Evolutionary conservation across 2,113 vertebrate genomes (phyloP).

Genomic region (Urocynchramus pylzowi): DNA sequence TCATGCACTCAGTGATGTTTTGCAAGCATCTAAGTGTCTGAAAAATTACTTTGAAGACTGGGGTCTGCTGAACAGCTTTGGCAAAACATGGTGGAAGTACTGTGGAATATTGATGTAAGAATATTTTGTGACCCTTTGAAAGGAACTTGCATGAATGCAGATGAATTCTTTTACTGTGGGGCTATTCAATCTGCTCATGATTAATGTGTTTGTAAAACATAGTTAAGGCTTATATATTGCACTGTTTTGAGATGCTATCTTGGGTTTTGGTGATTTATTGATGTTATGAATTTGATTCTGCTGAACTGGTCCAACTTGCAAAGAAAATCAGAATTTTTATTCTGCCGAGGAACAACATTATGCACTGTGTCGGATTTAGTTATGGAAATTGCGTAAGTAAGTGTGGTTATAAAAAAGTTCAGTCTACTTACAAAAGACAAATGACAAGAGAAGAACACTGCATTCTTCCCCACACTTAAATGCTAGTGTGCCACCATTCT

Average conservation of each 20-base stretch:
- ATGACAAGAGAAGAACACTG: background rate
- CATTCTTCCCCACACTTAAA: background rate
- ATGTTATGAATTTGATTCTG: constrained; percentile 11
- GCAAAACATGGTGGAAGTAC: background rate
- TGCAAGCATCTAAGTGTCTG: background rate
- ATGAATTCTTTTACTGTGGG: background rate
- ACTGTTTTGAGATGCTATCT: constrained; percentile 22
- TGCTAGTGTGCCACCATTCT: background rate
- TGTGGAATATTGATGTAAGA: background rate
- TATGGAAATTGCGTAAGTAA: background rate
- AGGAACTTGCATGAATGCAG: background rate
- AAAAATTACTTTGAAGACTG: background rate
- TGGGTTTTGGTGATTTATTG: constrained; percentile 24
- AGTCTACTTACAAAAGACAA: background rate
- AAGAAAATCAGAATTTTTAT: background rate
- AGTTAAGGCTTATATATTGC: background rate
- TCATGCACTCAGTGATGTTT: background rate
- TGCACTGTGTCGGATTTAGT: background rate
- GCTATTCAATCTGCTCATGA: background rate
- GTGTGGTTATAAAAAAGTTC: background rate
- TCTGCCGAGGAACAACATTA: background rate
- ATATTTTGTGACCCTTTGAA: background rate
- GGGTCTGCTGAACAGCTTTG: background rate
- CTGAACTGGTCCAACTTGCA: background rate
- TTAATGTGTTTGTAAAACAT: constrained; percentile 35